Conservation (phyloP, 2,888 invertebrate species). For the Drosophila mimica region DNA sequence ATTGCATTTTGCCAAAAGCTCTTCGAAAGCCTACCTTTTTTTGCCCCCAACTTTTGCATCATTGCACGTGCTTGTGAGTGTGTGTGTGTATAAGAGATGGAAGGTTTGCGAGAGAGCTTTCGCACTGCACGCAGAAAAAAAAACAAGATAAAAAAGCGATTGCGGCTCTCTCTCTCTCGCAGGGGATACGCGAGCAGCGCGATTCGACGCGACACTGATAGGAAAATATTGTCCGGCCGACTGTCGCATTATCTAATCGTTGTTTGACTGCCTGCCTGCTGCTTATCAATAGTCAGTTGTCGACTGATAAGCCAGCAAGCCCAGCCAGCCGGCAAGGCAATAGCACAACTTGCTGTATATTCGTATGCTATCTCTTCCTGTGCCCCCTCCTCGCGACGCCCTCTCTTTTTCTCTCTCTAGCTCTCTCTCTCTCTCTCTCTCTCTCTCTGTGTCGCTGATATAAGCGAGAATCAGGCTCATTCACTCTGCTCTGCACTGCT, state of each 20-base stretch:
- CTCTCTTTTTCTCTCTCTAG: background rate
- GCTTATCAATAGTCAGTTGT: slow-evolving; percentile 49
- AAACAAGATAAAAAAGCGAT: slow-evolving; percentile 9
- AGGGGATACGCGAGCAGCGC: slow-evolving; percentile 24
- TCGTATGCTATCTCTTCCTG: slow-evolving; percentile 54
- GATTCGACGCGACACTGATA: slow-evolving; percentile 16
- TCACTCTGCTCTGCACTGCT: slow-evolving; percentile 39
- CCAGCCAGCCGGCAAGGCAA: slow-evolving; percentile 24
- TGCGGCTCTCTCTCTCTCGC: background rate
- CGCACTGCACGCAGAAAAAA: slow-evolving; percentile 15
- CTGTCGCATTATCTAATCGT: slow-evolving; percentile 55
- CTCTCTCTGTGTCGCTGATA: slow-evolving; percentile 15
- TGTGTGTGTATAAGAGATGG: background rate
- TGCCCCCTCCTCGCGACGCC: slow-evolving; percentile 7
- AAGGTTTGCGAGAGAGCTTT: slow-evolving; percentile 36
- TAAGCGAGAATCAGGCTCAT: slow-evolving; percentile 56
- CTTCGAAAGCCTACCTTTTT: background rate
- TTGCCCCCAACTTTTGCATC: slow-evolving; percentile 5
- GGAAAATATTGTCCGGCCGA: slow-evolving; percentile 14
- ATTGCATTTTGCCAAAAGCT: slow-evolving; percentile 1
- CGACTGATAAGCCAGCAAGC: slow-evolving; percentile 43
- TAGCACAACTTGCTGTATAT: slow-evolving; percentile 39
- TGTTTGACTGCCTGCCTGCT: slow-evolving; percentile 25
- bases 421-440: background rate
- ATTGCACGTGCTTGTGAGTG: background rate